Evolutionary conservation across 1,140 invertebrate genomes (phyloP), one percentile per base, ranked within the genome.

Genomic region (Octopus bimaculoides): DNA sequence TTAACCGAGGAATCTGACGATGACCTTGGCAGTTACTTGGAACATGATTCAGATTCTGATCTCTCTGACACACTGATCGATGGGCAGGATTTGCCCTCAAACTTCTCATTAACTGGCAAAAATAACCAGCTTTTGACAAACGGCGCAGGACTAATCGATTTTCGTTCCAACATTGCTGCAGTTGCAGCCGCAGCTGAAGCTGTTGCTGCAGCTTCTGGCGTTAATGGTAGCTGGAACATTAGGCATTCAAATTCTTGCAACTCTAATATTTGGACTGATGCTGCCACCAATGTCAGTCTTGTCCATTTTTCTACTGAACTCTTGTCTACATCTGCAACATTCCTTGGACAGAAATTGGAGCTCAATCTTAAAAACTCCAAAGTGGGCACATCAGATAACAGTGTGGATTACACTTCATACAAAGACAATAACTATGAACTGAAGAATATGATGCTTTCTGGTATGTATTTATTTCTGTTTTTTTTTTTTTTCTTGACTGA

Each of bases 1-100:
- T 52, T 87, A 75, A 87, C 87, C 8, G 87, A 87, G 52, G 87
- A 87, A 52, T 87, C 86, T 5, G 87, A 88, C n/a, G 87, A 88
- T 71, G 87, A 87, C 77, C 83, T 85, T 78, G 83, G 83, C 5
- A 85, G 85, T 56, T 88, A 84, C 79, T 87, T 87, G 81, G 85
- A 83, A 52, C 81, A 86, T 73, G 86, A 87, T 66, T 87, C 86
- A 4, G 87, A 88, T 69, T 88, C 87, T 0, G 87, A 88, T 61
- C 81, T 88, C 66, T 88, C 86, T 4, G 85, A 88, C 52, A 80
- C 84, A 66, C 78, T 84, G 12, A 86, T 83, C 81, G 83, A 86
- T n/a, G 85, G 84, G 69, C 83, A 85, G 75, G 86, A 85, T 75
- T 66, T 85, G 8, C 81, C 84, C 20, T 80, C 81, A 5, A 84